These are phyloP conservation scores for Papio anubis DNA, from an alignment of 2,113 vertebrate genomes.

Conservation along the genomic window DNA sequence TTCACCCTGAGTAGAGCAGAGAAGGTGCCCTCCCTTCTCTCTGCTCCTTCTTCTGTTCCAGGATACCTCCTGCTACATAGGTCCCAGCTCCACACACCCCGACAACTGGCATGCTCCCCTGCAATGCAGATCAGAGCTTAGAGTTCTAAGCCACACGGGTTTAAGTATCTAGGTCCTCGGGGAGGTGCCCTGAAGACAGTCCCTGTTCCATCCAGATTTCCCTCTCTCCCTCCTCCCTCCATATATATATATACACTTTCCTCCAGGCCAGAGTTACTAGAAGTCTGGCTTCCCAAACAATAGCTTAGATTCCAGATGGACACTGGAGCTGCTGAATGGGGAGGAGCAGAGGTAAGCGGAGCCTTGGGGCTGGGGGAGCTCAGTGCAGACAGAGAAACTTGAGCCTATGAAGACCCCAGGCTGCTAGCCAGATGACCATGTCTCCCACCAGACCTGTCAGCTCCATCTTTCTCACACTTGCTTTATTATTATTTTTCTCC, in stretches of 20 bases:
- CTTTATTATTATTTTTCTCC: background rate
- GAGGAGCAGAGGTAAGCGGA: background rate
- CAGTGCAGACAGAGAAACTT: background rate
- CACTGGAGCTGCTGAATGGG: background rate
- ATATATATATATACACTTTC: background rate
- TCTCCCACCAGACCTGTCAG: background rate
- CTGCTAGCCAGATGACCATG: background rate
- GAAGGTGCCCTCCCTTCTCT: background rate
- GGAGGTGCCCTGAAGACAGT: background rate
- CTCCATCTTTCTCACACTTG: background rate
- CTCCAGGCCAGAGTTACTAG: background rate
- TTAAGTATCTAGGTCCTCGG: background rate
- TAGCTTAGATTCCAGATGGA: background rate
- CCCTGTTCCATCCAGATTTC: fast-evolving
- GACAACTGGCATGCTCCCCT: background rate
- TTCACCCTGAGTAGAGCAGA: background rate
- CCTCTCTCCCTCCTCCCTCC: fast-evolving
- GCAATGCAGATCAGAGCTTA: background rate
- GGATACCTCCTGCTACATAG: background rate
- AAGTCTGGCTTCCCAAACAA: constrained; percentile 7
- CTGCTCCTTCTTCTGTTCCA: background rate
- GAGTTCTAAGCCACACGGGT: background rate
- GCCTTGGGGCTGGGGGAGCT: background rate
- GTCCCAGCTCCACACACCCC: background rate
- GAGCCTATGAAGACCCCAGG: background rate